A percentile compares a stretch with the other conserved stretches of the same genome.
Evolutionary conservation across 2,113 vertebrate genomes (phyloP).

Genomic region (sheep (Ovis aries)): DNA sequence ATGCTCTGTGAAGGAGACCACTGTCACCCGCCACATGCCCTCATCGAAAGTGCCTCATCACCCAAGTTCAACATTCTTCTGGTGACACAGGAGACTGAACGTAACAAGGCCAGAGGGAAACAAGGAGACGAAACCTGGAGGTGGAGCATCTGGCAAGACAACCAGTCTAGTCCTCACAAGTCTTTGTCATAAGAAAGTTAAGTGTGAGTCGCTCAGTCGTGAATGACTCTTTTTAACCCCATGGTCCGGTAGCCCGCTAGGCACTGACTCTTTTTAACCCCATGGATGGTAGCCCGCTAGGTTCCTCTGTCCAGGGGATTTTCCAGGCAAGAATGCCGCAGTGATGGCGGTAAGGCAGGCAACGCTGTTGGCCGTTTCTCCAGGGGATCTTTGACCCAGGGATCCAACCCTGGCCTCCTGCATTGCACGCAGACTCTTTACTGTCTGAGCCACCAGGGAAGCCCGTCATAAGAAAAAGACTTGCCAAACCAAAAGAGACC

Average conservation of each 20-base stretch:
- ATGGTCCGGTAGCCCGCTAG: rapidly evolving
- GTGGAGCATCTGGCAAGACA: not conserved
- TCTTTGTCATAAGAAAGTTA: no score
- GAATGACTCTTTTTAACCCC: not conserved
- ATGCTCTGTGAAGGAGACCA: rapidly evolving
- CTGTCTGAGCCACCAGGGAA: not conserved
- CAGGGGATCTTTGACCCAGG: not conserved
- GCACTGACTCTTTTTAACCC: not conserved
- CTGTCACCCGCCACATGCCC: rapidly evolving
- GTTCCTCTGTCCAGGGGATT: not conserved
- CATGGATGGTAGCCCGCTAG: rapidly evolving
- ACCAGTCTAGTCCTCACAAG: not conserved
- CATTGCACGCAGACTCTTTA: not conserved
- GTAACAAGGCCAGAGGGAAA: not conserved
- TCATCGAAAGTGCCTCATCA: not conserved
- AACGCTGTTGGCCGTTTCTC: not conserved
- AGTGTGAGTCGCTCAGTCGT: not conserved
- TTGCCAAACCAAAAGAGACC: not conserved
- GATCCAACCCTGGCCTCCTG: not conserved
- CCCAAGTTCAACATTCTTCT: rapidly evolving
- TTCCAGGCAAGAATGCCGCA: not conserved
- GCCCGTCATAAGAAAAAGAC: not conserved
- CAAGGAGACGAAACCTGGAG: not conserved
- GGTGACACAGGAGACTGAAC: not conserved
- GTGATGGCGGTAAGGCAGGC: not conserved